phyloP scores from a whole-genome alignment of 2,113 vertebrate species.

The Psammodynastes pulverulentus region DNA sequence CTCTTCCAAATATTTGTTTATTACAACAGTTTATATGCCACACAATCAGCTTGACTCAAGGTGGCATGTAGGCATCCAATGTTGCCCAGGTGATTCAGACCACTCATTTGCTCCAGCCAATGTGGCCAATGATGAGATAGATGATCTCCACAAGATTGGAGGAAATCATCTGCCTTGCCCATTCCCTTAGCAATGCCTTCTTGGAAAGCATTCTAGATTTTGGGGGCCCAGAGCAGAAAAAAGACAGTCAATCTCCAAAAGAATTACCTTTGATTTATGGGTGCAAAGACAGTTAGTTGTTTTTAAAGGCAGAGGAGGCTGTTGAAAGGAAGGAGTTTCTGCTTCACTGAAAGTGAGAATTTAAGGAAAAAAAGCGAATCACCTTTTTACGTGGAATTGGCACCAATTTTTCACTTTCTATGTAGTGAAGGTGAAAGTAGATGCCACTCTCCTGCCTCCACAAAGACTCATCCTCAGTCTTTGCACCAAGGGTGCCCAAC shows the following conservation, averaged over 20 bases:
- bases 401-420: not conserved
- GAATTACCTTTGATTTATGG: not conserved
- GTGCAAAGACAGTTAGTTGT: not conserved
- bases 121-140: not conserved
- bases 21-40: not conserved
- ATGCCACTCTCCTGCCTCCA: not conserved
- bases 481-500: not conserved
- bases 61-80: not conserved
- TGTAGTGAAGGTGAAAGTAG: not conserved
- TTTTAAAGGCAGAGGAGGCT: not conserved
- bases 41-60: not conserved
- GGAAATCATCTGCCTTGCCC: not conserved
- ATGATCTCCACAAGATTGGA: not conserved
- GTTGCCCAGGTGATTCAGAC: not conserved
- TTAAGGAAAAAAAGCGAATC: not conserved
- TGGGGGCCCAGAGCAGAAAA: not conserved
- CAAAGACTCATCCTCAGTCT: no score
- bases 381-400: not conserved
- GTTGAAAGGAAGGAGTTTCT: not conserved
- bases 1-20: not conserved
- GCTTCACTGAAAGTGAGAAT: not conserved
- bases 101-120: not conserved
- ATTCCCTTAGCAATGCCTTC: not conserved
- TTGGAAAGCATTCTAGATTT: not conserved
- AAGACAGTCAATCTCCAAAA: not conserved